Evolutionary conservation across 2,797 vertebrate species (phyloP).

Genomic region (Sebastes oblongus): DNA sequence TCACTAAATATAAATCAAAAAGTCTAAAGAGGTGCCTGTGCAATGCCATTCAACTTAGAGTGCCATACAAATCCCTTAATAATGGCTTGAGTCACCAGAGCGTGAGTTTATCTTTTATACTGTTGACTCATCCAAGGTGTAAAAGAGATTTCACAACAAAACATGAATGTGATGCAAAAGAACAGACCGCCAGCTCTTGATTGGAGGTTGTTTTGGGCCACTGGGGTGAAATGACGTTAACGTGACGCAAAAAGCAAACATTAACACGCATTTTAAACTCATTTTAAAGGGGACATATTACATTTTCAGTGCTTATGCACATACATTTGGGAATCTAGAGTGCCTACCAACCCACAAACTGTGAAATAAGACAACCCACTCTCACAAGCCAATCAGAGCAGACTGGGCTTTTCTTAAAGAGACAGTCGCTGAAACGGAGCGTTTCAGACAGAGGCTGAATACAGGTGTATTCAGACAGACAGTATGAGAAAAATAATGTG

Average conservation of each 20-base stretch:
- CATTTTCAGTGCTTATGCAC: not conserved
- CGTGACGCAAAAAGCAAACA: constrained; percentile 12
- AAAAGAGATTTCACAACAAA: constrained; percentile 48
- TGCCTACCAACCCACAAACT: not conserved
- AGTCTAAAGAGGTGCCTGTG: constrained; percentile 10
- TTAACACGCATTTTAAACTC: not conserved
- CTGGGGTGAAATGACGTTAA: not conserved
- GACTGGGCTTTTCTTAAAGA: not conserved
- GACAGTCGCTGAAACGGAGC: not conserved
- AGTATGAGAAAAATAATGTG: not conserved
- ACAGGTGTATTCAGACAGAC: not conserved
- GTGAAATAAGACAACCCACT: not conserved
- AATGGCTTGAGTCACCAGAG: constrained; percentile 20
- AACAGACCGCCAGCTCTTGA: constrained; percentile 5
- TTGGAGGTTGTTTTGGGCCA: not conserved
- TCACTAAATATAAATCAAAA: constrained; percentile 12
- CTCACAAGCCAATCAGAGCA: no score
- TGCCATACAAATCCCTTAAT: constrained; percentile 20
- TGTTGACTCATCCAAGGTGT: constrained; percentile 54
- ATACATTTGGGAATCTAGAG: not conserved
- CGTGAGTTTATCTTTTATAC: constrained; percentile 12
- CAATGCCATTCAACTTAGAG: not conserved
- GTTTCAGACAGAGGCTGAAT: not conserved
- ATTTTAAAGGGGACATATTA: not conserved
- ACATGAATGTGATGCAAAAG: constrained; percentile 17